These are phyloP conservation scores for Sebastes taczanowskii DNA, from an alignment of 2,797 vertebrate genomes.

Conservation along the genomic window DNA sequence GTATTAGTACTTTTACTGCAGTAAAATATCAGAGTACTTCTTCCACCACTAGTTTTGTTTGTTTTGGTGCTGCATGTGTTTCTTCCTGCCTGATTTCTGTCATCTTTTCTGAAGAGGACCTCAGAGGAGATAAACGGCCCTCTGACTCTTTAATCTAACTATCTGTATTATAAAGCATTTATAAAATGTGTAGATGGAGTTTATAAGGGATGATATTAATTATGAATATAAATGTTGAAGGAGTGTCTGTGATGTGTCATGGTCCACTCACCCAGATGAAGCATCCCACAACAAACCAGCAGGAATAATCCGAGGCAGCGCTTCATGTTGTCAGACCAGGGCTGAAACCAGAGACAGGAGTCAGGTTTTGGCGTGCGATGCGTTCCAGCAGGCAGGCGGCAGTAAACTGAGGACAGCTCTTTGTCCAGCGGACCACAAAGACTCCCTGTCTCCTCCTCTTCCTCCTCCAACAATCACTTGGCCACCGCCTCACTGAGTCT, in stretches of 20 bases:
- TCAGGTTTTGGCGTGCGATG: neutral
- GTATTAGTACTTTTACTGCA: neutral
- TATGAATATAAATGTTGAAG: too few species aligned
- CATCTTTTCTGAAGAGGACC: too few species aligned
- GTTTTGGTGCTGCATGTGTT: too few species aligned
- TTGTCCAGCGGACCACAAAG: slow-evolving; percentile 63
- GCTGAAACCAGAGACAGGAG: neutral
- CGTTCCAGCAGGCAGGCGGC: neutral
- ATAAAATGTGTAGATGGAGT: too few species aligned
- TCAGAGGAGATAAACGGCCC: too few species aligned
- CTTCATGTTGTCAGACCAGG: slow-evolving; percentile 57
- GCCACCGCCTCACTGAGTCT: neutral
- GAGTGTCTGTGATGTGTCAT: neutral
- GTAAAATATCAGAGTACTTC: neutral
- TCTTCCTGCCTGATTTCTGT: too few species aligned
- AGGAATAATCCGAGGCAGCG: slow-evolving; percentile 57
- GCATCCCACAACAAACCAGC: slow-evolving; percentile 48
- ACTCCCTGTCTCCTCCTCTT: slow-evolving; percentile 37
- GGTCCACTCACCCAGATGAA: slow-evolving; percentile 64
- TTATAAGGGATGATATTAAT: too few species aligned
- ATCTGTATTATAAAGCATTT: too few species aligned
- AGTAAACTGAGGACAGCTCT: slow-evolving; percentile 29
- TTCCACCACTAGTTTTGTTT: too few species aligned
- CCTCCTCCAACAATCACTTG: slow-evolving; percentile 14
- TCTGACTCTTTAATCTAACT: too few species aligned